Percentiles rank a stretch among this genome's conserved stretches.
phyloP scores from a whole-genome alignment of 2,797 vertebrate genomes.

The Pristis pectinata region DNA sequence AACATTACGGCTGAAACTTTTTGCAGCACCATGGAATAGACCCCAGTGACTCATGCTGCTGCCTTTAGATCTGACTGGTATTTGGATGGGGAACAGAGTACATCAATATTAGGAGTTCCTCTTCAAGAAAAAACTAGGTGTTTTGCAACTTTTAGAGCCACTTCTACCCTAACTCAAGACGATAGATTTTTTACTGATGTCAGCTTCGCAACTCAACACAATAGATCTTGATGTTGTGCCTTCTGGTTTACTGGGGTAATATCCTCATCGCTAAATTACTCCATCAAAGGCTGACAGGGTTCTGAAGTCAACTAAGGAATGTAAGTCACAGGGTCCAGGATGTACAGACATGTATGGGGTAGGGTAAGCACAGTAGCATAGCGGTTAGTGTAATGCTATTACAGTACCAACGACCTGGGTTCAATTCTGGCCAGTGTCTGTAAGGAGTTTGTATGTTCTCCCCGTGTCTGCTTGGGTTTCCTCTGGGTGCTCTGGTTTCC shows the following conservation, averaged over 20 bases:
- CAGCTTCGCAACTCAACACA: background rate
- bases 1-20: background rate
- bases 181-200: too few species aligned
- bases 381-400: too few species aligned
- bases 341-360: background rate
- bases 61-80: background rate
- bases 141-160: background rate
- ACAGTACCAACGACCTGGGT: too few species aligned
- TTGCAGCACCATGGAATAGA: background rate
- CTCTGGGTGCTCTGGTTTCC: too few species aligned
- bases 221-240: background rate
- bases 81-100: background rate
- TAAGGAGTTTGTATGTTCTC: too few species aligned
- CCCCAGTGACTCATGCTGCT: background rate
- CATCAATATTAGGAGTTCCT: background rate
- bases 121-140: background rate
- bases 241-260: background rate
- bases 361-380: too few species aligned
- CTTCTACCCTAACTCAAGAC: background rate
- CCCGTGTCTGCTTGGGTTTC: too few species aligned
- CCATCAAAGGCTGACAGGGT: background rate
- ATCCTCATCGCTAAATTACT: background rate
- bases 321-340: background rate
- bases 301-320: background rate
- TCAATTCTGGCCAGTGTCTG: too few species aligned